phyloP scores from a whole-genome alignment of 2,797 vertebrate species.

The Halcyon leucocephala region DNA sequence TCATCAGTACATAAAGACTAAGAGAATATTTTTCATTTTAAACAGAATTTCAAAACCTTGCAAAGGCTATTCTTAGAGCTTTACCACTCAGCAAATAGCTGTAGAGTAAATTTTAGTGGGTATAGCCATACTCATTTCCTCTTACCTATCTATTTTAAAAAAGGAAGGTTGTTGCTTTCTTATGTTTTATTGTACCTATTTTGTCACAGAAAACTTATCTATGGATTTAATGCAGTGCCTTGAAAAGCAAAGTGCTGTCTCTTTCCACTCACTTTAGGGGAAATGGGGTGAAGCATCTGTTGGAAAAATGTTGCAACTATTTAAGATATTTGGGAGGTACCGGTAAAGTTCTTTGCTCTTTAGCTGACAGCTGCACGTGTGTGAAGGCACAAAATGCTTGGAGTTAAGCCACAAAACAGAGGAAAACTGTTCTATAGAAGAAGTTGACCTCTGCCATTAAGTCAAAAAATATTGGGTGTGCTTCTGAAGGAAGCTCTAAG shows the following conservation, averaged over 20 bases:
- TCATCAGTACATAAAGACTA: background rate
- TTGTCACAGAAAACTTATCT: background rate
- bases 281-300: background rate
- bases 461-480: background rate
- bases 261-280: background rate
- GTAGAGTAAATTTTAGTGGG: background rate
- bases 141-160: background rate
- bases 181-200: background rate
- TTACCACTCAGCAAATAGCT: background rate
- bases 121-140: background rate
- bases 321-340: background rate
- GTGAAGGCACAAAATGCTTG: background rate
- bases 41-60: background rate
- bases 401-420: background rate
- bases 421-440: background rate
- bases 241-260: background rate
- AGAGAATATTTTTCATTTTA: background rate
- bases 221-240: background rate
- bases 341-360: background rate
- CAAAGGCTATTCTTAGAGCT: background rate
- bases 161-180: background rate
- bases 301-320: background rate
- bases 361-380: background rate
- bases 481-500: background rate
- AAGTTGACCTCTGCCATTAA: background rate